phyloP scores from a whole-genome alignment of 2,113 vertebrate species.

The Mugil cephalus region DNA sequence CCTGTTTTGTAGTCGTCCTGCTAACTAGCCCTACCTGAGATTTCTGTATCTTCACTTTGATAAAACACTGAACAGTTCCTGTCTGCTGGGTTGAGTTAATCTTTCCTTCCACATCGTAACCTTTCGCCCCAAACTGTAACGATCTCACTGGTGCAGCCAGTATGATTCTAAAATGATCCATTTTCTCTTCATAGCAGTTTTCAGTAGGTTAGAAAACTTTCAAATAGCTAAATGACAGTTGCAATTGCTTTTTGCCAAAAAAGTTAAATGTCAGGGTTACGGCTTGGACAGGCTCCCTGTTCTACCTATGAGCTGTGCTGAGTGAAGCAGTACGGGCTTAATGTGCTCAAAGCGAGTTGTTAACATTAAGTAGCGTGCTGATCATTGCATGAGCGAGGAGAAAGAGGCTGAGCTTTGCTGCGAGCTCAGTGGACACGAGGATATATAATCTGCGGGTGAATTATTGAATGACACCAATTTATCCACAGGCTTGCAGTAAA shows the following conservation, averaged over 20 bases:
- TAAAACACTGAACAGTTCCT: no score
- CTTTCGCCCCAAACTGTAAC: neutral
- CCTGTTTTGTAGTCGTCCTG: no score
- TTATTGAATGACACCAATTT: neutral
- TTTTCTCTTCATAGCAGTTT: neutral
- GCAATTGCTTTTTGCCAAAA: neutral
- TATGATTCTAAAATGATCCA: no score
- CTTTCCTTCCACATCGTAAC: no score
- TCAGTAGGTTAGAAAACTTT: constrained; percentile 2
- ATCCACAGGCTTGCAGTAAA: neutral
- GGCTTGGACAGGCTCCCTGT: neutral
- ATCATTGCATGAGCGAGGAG: neutral
- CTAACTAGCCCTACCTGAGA: no score
- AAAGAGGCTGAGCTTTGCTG: neutral
- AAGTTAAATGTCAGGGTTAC: neutral
- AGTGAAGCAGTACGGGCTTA: neutral
- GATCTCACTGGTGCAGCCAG: neutral
- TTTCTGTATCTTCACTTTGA: no score
- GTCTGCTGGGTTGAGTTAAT: no score
- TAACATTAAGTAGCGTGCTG: neutral
- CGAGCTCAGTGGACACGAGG: neutral
- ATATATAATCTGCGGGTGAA: constrained; percentile 1
- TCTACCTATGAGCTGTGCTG: neutral
- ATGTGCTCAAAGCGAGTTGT: neutral
- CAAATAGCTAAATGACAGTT: neutral